Base-by-base conservation (phyloP, 1,140 invertebrate genomes). In the Drosophila paulistorum region DNA sequence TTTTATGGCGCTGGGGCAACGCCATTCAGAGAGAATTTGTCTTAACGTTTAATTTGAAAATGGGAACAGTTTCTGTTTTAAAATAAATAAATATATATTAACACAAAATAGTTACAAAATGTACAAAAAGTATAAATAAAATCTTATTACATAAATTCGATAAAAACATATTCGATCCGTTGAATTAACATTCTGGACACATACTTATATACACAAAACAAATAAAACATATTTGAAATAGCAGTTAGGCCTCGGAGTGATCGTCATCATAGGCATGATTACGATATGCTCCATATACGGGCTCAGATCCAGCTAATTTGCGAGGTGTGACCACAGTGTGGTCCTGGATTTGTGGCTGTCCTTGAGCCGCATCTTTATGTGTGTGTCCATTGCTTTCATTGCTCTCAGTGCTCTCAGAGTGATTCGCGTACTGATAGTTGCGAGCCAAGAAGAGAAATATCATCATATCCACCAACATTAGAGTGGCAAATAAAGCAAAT, bases 401-500 rank as follows among this genome's bases (percentile, higher is more conserved):
- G n/a, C n/a, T 20, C 7, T 11, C 17, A 10, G 10, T 23, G 7
- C 17, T 23, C 7, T 51, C 45, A 97, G 82, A 68, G 26, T 91
- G 66, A 42, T 91, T 96, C 81, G 0, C 71, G 75, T 13, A 95
- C 94, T 39, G 99, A 82, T 96, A 97, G 62, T 93, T 93, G 66
- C 93, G 93, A 1, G 96, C 96, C 94, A 98, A 94, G 5, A 95
- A 89, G 37, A 94, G 94, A 86, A 99, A 98, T n/a, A 98, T 93
- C 0, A 96, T 41, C 93, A 98, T 97, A 77, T 97, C 97, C 0
- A 95, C 77, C 26, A 95, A 91, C 97, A 99, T 98, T 0, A 98
- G 91, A 1, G 93, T 95, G 23, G 97, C 96, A 92, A 98, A 99
- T 1, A 98, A 91, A 90, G 98, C 96, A 90, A 98, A 98, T 91